Conservation (phyloP, 1,140 invertebrate species). For the Leptinotarsa lineolata region DNA sequence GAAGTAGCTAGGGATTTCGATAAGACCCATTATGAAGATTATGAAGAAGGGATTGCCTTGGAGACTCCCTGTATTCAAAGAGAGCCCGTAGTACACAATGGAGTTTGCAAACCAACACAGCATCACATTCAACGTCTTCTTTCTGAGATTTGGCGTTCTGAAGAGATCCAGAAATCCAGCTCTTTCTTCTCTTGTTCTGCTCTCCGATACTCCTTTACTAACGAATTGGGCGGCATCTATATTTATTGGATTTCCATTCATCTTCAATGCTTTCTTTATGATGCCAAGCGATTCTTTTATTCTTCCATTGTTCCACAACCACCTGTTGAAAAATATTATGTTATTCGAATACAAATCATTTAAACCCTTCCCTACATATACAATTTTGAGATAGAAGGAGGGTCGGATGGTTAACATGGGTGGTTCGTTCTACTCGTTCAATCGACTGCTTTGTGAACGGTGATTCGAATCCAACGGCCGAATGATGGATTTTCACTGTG, state of each 20-base stretch:
- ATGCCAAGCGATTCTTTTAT: slow-evolving; percentile 72
- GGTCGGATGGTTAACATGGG: no score
- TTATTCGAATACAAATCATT: not conserved
- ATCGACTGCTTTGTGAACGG: no score
- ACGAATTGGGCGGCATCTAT: slow-evolving; percentile 68
- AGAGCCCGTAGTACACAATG: slow-evolving; percentile 84
- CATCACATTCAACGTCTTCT: slow-evolving; percentile 79
- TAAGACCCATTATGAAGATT: slow-evolving; percentile 77
- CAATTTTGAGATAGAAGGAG: no score
- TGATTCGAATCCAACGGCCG: no score
- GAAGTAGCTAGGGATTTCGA: slow-evolving; percentile 82
- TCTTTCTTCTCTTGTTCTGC: slow-evolving; percentile 53
- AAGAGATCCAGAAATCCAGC: slow-evolving; percentile 70
- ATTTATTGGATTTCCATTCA: slow-evolving; percentile 66
- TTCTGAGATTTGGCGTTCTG: slow-evolving; percentile 76
- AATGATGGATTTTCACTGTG: no score
- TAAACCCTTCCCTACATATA: no score
- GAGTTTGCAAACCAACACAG: slow-evolving; percentile 89
- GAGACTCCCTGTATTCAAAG: slow-evolving; percentile 77
- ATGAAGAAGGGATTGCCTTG: slow-evolving; percentile 84
- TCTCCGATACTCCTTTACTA: slow-evolving; percentile 54
- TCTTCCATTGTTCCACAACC: slow-evolving; percentile 78
- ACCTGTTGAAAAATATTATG: slow-evolving; percentile 51
- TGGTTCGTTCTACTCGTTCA: no score
- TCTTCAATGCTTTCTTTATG: slow-evolving; percentile 71